phyloP scores from a whole-genome alignment of 2,888 invertebrate genomes.

The Andrena dorsata region DNA sequence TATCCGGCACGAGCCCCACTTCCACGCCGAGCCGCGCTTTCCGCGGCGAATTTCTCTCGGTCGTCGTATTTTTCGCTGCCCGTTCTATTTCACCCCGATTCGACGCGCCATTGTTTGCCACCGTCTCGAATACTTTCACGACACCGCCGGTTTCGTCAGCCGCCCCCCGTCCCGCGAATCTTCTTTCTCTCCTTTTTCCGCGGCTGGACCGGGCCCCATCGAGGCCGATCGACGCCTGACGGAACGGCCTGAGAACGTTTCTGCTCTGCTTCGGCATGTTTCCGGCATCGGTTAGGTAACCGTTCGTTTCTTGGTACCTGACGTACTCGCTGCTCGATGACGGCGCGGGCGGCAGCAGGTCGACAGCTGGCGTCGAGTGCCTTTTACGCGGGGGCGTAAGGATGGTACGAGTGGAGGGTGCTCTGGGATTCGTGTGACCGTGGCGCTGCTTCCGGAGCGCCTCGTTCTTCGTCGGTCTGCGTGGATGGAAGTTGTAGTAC shows the following conservation, averaged over 20 bases:
- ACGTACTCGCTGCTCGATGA: background rate
- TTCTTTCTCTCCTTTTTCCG: slow-evolving; percentile 54
- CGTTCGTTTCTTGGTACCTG: slow-evolving; percentile 17
- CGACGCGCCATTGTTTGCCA: slow-evolving; percentile 56
- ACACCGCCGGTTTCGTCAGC: slow-evolving; percentile 15
- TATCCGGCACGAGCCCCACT: slow-evolving; percentile 43
- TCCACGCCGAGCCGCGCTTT: slow-evolving; percentile 46
- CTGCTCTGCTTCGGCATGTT: slow-evolving; percentile 7
- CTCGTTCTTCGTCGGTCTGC: slow-evolving; percentile 9
- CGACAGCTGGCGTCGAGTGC: background rate
- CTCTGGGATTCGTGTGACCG: background rate
- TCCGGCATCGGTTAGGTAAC: slow-evolving; percentile 23
- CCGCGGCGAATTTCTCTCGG: slow-evolving; percentile 49
- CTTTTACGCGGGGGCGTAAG: slow-evolving; percentile 1
- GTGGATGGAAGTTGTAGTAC: slow-evolving; percentile 57
- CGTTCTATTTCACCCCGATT: slow-evolving; percentile 51
- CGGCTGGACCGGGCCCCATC: slow-evolving; percentile 26
- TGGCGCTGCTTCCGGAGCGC: background rate
- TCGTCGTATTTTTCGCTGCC: slow-evolving; percentile 29
- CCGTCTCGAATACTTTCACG: slow-evolving; percentile 42
- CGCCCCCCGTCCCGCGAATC: slow-evolving; percentile 23
- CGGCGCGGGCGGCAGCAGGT: slow-evolving; percentile 27
- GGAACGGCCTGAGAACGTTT: slow-evolving; percentile 25
- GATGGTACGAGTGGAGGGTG: background rate
- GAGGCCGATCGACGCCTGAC: slow-evolving; percentile 12